Base-by-base conservation (phyloP, 2,797 vertebrate species). In the Rhinoraja longicauda region DNA sequence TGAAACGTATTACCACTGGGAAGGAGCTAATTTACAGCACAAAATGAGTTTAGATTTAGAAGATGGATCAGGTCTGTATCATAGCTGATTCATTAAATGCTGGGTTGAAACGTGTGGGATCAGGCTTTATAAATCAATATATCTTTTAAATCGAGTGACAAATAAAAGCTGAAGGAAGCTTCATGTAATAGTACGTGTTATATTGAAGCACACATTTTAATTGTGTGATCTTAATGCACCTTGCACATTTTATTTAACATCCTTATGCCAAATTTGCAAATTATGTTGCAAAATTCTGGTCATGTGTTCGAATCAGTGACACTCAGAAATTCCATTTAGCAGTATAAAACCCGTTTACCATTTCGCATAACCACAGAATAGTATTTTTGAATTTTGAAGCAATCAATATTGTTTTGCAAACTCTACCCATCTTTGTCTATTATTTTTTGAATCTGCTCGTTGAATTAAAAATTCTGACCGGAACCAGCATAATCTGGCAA, bases 1-100 rank as follows among this genome's bases (percentile, higher is more conserved):
- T 92, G 90, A 92, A 92, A 90, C 57, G 39, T 45, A 92, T 92
- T 92, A 92, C 70, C 70, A 73, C 90, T 92, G 90, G 90, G 90
- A 92, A 75, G 45, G 45, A 92, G 70, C 90, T 92, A 92, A 92
- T 92, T 92, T 92, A 92, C 90, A 53, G 70, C 70, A 29, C 90
- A 92, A 92, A 39, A 92, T 92, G 90, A 92, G 90, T 92, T 92
- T 73, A 75, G 90, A 92, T 24, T 92, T 75, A 75, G 12, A 92
- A 92, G 39, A 75, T n/a, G 29, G 26, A 72, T 29, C 90, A 92
- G 90, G 39, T 92, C 90, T 92, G 70, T 73, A 91, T 92, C 36
- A 92, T 92, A 75, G 29, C 90, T 24, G 26, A 92, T 57, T 73
- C 90, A 72, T 92, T 92, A 92, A 92, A 92, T 73, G 39, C 53